Base-by-base conservation (phyloP, 2,113 vertebrate genomes). In the Caranx melampygus region DNA sequence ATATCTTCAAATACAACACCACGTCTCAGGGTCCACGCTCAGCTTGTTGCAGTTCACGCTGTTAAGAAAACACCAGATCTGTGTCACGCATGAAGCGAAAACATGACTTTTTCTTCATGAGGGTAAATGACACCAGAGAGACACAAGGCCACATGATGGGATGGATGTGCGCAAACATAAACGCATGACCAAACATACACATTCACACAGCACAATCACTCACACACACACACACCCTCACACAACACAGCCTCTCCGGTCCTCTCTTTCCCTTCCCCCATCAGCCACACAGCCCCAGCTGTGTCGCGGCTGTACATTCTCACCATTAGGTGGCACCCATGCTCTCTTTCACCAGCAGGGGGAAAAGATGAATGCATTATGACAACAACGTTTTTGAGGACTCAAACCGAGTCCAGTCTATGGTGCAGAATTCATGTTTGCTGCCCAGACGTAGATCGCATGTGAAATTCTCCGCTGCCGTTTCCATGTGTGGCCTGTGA, bases 261-360 rank as follows among this genome's bases (percentile, higher is more conserved):
- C 54, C 69, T 55, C 35, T 40, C 20, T 7, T 85, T 66, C 86
- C 85, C 83, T 85, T 81, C 83, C 87, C 81, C 81, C 86, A 76
- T 70, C 68, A 66, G 2, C 70, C 65, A 49, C 57, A 71, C 77
- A 5, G 63, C 66, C 73, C 73, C 89, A 90, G 88, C 87, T 84
- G 86, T 88, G 89, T 67, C 82, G 47, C 81, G 67, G 88, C 72
- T 72, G 49, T 73, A 40, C 75, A 85, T 85, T 94, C 87, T 91
- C 73, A 52, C 92, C 94, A 88, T 84, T 85, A 94, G 93, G 93
- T 91, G 94, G 93, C 93, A 81, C 54, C 69, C 90, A 45, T 31
- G 87, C 68, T 85, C 88, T 90, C 87, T 51, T 68, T 85, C 72
- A 72, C 55, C 65, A 79, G 75, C 64, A 45, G 35, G 45, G 51